Conservation (phyloP, 2,888 invertebrate species). For the Zhengitettix transpicula region DNA sequence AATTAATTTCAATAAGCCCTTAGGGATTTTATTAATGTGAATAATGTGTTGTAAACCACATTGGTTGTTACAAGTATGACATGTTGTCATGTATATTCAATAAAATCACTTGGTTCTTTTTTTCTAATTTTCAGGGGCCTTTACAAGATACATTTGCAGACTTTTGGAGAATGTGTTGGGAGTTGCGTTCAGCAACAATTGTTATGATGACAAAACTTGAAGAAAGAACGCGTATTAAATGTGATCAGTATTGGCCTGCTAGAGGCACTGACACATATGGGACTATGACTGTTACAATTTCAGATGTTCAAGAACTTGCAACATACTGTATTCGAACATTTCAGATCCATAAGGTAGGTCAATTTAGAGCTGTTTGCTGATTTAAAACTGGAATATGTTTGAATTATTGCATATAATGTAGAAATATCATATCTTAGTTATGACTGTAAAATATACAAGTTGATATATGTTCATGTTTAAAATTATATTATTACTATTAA, state of each 20-base stretch:
- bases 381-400: not conserved
- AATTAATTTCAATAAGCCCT: too few species aligned
- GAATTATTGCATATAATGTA: not conserved
- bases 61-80: too few species aligned
- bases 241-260: conserved; percentile 96
- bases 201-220: conserved; percentile 99
- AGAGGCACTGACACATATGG: conserved; percentile 92
- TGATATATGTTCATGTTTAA: not conserved
- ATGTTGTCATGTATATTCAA: too few species aligned
- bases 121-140: conserved; percentile 50
- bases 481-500: too few species aligned
- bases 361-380: conserved; percentile 7
- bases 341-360: conserved; percentile 60
- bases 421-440: not conserved
- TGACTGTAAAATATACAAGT: not conserved
- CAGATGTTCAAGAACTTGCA: conserved; percentile 90
- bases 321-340: conserved; percentile 97
- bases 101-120: too few species aligned
- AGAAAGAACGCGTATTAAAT: conserved; percentile 90
- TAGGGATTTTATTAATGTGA: too few species aligned
- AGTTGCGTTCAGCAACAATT: conserved; percentile 80
- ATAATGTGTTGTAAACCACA: too few species aligned
- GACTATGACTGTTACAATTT: conserved; percentile 81
- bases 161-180: conserved; percentile 99
- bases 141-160: conserved; percentile 93